These are phyloP conservation scores for Narcine bancroftii DNA, from an alignment of 2,113 vertebrate genomes.

Conservation along the genomic window DNA sequence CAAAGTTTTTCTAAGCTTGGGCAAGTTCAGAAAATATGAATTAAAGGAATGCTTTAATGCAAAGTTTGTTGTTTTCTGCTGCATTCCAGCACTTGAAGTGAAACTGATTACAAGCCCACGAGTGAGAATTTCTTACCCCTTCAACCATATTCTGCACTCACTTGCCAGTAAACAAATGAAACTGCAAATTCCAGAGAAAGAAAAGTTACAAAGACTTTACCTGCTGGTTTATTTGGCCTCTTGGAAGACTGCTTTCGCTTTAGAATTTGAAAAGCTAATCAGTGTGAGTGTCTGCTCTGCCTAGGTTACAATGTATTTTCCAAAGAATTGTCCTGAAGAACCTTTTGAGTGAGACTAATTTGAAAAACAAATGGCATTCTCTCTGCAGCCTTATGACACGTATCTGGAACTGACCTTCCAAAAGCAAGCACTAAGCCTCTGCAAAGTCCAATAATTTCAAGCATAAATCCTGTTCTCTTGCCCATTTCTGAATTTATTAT, in stretches of 20 bases:
- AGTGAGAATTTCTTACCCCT: background rate
- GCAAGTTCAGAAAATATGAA: too few relatives aligned
- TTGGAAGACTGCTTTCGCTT: background rate
- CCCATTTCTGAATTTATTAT: too few relatives aligned
- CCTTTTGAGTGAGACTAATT: background rate
- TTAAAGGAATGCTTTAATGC: too few relatives aligned
- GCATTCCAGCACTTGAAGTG: background rate
- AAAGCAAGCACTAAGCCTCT: background rate
- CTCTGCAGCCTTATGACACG: background rate
- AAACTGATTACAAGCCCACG: background rate
- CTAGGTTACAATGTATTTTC: background rate
- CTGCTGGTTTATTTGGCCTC: background rate
- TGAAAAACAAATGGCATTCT: background rate
- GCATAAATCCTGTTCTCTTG: too few relatives aligned
- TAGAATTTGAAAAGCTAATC: background rate
- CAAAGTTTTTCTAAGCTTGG: too few relatives aligned
- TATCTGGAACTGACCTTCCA: background rate
- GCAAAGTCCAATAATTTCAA: background rate
- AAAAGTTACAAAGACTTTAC: background rate
- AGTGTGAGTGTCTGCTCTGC: too few relatives aligned
- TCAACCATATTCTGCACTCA: background rate
- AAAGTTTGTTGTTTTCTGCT: background rate
- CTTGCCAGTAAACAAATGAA: background rate
- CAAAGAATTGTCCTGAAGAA: background rate
- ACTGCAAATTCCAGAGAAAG: background rate